Base-by-base conservation (phyloP, 2,888 invertebrate species). In the Hydraecia micacea region DNA sequence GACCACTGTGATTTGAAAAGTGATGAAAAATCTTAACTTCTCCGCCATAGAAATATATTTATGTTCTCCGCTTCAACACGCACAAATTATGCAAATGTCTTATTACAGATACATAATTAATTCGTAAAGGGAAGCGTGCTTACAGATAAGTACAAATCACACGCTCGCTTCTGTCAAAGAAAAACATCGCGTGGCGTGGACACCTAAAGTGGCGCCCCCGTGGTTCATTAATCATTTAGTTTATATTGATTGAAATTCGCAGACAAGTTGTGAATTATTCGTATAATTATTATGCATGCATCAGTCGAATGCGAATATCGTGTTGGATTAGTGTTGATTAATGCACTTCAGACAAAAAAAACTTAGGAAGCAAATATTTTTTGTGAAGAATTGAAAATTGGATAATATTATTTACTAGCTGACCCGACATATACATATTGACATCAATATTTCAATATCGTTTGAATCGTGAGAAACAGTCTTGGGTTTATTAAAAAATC, bases 171-270 rank as follows among this genome's bases (percentile, higher is more conserved):
- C 49, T 66, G 62, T 66, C 42, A 28, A 6, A 79, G n/a, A 11
- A n/a, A 55, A 66, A 65, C 46, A 69, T 73, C 58, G 84, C 76
- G 81, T 73, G 80, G 84, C 76, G 81, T 73, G 80, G 69, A n/a
- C 65, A 58, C 18, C 55, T 73, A 76, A 70, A 63, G 73, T 80
- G 70, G 62, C 73, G 66, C 36, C n/a, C 62, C 0, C 39, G 1
- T 25, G 55, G 21, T n/a, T 62, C 58, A 83, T 80, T 83, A 66
- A 80, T 84, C 75, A 75, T 55, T 52, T 55, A 63, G 60, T 83
- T 69, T 69, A 66, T 28, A 72, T 58, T 52, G 25, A 58, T 69
- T 76, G 55, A 49, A 73, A 76, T 80, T 80, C 39, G 32, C 52
- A 69, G 18, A 65, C 65, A 72, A 52, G 42, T 8, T 21, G 25